Percentiles rank a stretch among this genome's conserved stretches.
Conservation (phyloP, 2,888 invertebrate species). For the Pristionchus fissidentatus region DNA sequence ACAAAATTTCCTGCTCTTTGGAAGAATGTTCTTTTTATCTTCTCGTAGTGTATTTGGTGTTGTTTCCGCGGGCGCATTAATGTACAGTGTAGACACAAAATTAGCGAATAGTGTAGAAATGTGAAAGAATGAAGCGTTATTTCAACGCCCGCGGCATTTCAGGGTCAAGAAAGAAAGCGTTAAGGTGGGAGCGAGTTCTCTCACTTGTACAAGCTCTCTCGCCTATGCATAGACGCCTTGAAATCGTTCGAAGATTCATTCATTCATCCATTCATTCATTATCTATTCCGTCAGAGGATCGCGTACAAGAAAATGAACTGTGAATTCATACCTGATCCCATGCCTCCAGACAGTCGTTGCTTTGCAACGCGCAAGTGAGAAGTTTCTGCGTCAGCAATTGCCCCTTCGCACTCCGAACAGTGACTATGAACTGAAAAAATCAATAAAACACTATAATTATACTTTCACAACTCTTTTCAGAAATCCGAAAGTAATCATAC, state of each 20-base stretch:
- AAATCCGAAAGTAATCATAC: neutral
- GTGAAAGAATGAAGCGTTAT: neutral
- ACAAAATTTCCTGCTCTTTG: neutral
- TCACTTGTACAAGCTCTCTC: neutral
- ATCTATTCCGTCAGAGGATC: neutral
- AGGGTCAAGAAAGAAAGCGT: too few relatives aligned
- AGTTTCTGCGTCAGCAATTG: conserved; percentile 58
- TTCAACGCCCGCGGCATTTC: neutral
- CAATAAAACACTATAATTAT: too few relatives aligned
- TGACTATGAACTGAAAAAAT: conserved; percentile 86
- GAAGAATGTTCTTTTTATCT: too few relatives aligned
- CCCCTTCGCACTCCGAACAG: conserved; percentile 79
- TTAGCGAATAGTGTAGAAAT: neutral
- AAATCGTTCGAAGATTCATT: neutral
- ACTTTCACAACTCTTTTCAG: neutral
- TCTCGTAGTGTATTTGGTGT: too few relatives aligned
- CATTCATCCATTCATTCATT: neutral
- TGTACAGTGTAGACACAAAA: too few relatives aligned
- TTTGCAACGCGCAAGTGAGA: conserved; percentile 66
- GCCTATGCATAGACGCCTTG: neutral
- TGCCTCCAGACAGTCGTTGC: neutral
- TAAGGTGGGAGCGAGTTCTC: too few relatives aligned
- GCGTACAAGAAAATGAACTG: too few relatives aligned
- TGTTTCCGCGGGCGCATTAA: too few relatives aligned
- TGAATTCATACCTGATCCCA: conserved; percentile 50